These are phyloP conservation scores for Hirtodrosophila trivittata DNA, from an alignment of 2,888 invertebrate genomes.

Conservation along the genomic window DNA sequence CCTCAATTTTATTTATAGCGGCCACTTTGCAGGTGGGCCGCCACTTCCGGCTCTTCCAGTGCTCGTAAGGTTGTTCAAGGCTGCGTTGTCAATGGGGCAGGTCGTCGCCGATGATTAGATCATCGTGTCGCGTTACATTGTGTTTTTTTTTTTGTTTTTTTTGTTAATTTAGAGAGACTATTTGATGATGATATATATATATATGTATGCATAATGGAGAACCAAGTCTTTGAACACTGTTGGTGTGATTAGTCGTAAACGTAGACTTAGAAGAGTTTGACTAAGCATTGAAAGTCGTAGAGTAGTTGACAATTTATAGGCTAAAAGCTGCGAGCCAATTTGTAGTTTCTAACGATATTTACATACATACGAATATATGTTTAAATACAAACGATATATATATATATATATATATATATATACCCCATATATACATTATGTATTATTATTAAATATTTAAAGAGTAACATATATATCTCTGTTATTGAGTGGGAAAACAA, in stretches of 20 bases:
- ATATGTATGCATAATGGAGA: constrained; percentile 48
- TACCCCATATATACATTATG: no score
- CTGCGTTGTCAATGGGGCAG: constrained; percentile 5
- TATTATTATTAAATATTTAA: no score
- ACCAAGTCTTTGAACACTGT: constrained; percentile 73
- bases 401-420: constrained; percentile 8
- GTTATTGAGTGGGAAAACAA: constrained; percentile 9
- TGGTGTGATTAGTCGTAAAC: constrained; percentile 70
- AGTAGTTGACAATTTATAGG: constrained; percentile 22
- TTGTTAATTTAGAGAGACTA: no score
- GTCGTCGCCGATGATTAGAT: constrained; percentile 59
- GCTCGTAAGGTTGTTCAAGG: constrained; percentile 37
- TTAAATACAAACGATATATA: no score
- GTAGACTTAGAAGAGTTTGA: constrained; percentile 36
- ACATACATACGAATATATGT: constrained; percentile 13
- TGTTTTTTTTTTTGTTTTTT: not conserved
- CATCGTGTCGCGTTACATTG: constrained; percentile 44
- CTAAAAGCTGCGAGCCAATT: constrained; percentile 14
- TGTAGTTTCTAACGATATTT: not conserved
- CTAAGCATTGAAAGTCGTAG: constrained; percentile 19
- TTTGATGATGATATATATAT: not conserved
- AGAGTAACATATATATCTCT: constrained; percentile 3
- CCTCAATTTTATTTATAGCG: constrained; percentile 3
- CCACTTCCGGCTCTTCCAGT: constrained; percentile 27
- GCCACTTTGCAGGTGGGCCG: constrained; percentile 1